Evolutionary conservation across 2,113 vertebrate species (phyloP).

Genomic region (Dunckerocampus dactyliophorus): DNA sequence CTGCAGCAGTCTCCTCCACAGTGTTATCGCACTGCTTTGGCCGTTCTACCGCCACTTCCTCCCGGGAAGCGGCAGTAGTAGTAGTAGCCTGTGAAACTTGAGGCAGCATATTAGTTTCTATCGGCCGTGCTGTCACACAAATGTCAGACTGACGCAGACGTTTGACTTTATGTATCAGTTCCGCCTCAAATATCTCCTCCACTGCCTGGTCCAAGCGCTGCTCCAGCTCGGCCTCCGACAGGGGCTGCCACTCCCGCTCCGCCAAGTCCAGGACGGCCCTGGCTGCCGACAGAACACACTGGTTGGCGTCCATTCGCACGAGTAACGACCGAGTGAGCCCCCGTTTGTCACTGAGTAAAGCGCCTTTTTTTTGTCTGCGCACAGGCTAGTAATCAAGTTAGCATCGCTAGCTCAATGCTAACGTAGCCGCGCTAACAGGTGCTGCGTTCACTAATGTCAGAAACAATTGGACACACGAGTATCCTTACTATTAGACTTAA

Average conservation of each 20-base stretch:
- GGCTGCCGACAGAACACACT: constrained; percentile 54
- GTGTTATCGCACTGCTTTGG: neutral
- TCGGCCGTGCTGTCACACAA: neutral
- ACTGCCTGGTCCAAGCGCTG: constrained; percentile 70
- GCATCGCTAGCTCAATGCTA: neutral
- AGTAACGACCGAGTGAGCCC: neutral
- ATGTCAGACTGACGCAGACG: constrained; percentile 6
- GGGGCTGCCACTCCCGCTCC: constrained; percentile 71
- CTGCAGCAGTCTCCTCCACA: constrained; percentile 22
- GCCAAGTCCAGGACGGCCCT: constrained; percentile 65
- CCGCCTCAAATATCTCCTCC: constrained; percentile 67
- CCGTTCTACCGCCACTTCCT: neutral
- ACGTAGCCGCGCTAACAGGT: neutral
- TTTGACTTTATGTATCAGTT: constrained; percentile 43
- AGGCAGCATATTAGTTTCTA: neutral
- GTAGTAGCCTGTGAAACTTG: neutral
- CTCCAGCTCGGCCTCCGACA: constrained; percentile 65
- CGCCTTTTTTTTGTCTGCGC: too few species aligned
- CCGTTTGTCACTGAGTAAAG: neutral
- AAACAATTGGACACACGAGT: neutral
- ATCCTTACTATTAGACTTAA: neutral
- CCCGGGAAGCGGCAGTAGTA: neutral
- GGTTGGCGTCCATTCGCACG: constrained; percentile 20
- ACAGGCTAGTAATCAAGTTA: neutral
- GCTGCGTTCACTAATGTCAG: neutral